phyloP scores from a whole-genome alignment of 2,113 vertebrate genomes.

The Nansenia antarctica region DNA sequence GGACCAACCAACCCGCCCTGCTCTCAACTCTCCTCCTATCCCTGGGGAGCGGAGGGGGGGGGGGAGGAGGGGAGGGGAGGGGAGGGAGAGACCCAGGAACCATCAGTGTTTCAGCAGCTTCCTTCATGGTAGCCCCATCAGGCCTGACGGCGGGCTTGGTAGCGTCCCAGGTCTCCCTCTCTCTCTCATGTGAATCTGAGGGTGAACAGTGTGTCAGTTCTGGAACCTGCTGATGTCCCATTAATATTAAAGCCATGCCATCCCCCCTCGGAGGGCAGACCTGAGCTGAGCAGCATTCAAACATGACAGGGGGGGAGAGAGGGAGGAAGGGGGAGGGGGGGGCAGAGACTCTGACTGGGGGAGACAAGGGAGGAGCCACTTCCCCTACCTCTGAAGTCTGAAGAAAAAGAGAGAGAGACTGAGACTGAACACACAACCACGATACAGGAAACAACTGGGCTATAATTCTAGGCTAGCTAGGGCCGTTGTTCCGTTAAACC shows the following conservation, averaged over 20 bases:
- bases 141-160: slow-evolving; percentile 21
- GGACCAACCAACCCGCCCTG: background rate
- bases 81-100: slow-evolving; percentile 26
- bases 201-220: slow-evolving; percentile 48
- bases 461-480: too few relatives aligned
- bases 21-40: slow-evolving; percentile 24
- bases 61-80: slow-evolving; percentile 16
- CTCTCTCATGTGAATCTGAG: slow-evolving; percentile 29
- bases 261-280: slow-evolving; percentile 11
- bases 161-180: slow-evolving; percentile 20
- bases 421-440: too few relatives aligned
- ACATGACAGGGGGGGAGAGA: slow-evolving; percentile 28
- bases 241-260: slow-evolving; percentile 62
- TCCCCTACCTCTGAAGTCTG: slow-evolving; percentile 46
- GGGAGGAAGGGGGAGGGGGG: background rate
- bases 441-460: too few relatives aligned
- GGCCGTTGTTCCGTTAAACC: too few relatives aligned
- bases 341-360: slow-evolving; percentile 4
- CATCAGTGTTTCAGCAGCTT: slow-evolving; percentile 50
- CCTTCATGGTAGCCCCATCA: slow-evolving; percentile 43
- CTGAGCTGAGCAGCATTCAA: slow-evolving; percentile 39
- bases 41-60: background rate
- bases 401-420: slow-evolving; percentile 4
- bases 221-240: slow-evolving; percentile 48
- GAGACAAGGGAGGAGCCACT: slow-evolving; percentile 4